Evolutionary conservation across 1,140 invertebrate species (phyloP), one percentile per base, ranked within the genome.

Genomic region (Heterodera schachtii): DNA sequence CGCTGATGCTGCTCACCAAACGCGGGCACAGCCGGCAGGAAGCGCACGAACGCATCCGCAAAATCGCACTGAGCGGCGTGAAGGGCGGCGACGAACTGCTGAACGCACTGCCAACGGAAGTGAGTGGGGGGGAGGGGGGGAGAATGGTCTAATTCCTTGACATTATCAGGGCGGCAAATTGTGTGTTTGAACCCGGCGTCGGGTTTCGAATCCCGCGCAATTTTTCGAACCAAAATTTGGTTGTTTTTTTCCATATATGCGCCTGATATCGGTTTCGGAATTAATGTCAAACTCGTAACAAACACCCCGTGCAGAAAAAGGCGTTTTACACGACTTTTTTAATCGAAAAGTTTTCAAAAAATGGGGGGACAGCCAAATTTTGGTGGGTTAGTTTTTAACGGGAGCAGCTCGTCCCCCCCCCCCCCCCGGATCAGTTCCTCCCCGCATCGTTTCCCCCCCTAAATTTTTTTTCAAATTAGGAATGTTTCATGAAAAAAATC

Each of bases 1-100:
- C 89, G 9, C 80, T 89, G 81, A 89, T 89, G 88, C 73, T 81
- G 73, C 79, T 89, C 66, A 87, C 85, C 2, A 80, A 87, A 60
- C 70, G 82, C 11, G 88, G 88, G 16, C 86, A 81, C 2, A 87
- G 83, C 49, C 71, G 88, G 21, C 88, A 89, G 78, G 75, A 88
- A 41, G 88, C 88, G 7, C 88, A 89, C 75, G 88, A 82, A 46
- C 82, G 84, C 1, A 90, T 89, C 44, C 74, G 87, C 49, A 78
- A 83, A 80, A 85, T 83, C 11, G 80, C 88, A 11, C 66, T 89
- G 31, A 80, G 79, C 43, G 83, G 79, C 13, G 86, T 84, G 84
- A 90, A 11, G 16, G 60, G 52, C 70, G 60, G 52, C 70, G 78
- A 57, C 75, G 86, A 44, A 64, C 69, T 41, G 82, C 57, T 16